Base-by-base conservation (phyloP, 2,113 vertebrate species). In the Vanacampus margaritifer region DNA sequence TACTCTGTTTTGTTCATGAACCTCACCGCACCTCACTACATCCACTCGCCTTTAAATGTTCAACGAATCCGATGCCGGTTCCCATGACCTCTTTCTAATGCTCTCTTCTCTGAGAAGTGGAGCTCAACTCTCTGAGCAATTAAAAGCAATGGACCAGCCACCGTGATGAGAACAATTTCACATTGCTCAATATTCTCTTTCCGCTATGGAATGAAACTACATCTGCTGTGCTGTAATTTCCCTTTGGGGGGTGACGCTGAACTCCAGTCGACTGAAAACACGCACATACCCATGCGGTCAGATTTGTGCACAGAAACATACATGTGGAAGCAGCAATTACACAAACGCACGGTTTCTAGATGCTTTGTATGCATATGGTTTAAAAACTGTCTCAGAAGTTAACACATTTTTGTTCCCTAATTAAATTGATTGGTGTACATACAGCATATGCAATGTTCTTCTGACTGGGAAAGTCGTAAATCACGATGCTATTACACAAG, bases 131-230 rank as follows among this genome's bases (percentile, higher is more conserved):
- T 79, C 67, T 58, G 39, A 73, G 84, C 74, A 87, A 87, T 84
- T 87, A 86, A 86, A 56, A 72, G 77, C 74, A 72, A 78, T 36
- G 80, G 67, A 76, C 72, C 82, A 83, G 79, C 75, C 58, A 78
- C 72, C 70, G 72, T 75, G 77, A 85, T 84, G 87, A 87, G 82
- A 83, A 79, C 73, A 66, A 71, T 79, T 83, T 82, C 54, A 80
- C 39, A 83, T 84, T 80, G 79, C 73, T 86, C 85, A 81, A 65
- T 83, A 80, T 84, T 81, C 67, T 78, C 69, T 67, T 69, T 3
- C 11, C 65, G 65, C 21, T 37, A 61, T 17, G 21, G 32, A 73
- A 61, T 66, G 56, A 73, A 87, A 74, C 75, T 78, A 65, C 74
- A 78, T 89, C 82, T 74, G 78, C 70, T 73, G 0, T 14, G 14